phyloP scores from a whole-genome alignment of 2,888 invertebrate genomes.

The Erebia palarica region DNA sequence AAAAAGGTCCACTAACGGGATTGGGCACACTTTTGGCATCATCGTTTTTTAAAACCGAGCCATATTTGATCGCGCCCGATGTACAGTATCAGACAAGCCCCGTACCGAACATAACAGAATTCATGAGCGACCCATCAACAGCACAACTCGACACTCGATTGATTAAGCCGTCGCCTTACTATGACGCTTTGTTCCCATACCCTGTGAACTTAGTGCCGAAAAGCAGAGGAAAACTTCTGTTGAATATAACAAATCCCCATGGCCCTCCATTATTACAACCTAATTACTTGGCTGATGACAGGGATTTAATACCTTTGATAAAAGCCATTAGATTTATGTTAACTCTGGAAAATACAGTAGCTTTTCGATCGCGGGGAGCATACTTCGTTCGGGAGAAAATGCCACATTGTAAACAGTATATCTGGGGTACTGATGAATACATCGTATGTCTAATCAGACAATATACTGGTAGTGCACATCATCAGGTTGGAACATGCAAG shows the following conservation, averaged over 20 bases:
- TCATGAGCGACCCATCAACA: conserved; percentile 73
- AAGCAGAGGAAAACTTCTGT: conserved; percentile 82
- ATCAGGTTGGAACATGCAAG: conserved; percentile 66
- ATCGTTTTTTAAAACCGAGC: conserved; percentile 80
- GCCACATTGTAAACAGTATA: conserved; percentile 77
- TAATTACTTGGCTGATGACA: conserved; percentile 78
- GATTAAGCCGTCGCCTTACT: conserved; percentile 79
- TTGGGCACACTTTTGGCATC: conserved; percentile 80
- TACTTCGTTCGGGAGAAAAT: conserved; percentile 76
- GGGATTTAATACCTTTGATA: conserved; percentile 82
- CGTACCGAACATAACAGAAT: conserved; percentile 70
- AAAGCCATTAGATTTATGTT: conserved; percentile 83
- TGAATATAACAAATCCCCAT: conserved; percentile 86
- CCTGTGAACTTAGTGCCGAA: conserved; percentile 82
- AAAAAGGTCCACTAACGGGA: conserved; percentile 76
- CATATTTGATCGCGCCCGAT: conserved; percentile 80
- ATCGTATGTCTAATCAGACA: conserved; percentile 83
- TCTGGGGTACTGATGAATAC: conserved; percentile 84
- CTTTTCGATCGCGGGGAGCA: conserved; percentile 80
- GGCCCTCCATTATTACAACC: conserved; percentile 87
- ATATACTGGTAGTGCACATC: conserved; percentile 80
- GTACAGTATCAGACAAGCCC: conserved; percentile 83
- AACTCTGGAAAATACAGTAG: conserved; percentile 77
- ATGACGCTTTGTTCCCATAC: conserved; percentile 80
- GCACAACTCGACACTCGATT: conserved; percentile 59